These are phyloP conservation scores for Syngnathus scovelli DNA, from an alignment of 2,113 vertebrate species.

Conservation along the genomic window DNA sequence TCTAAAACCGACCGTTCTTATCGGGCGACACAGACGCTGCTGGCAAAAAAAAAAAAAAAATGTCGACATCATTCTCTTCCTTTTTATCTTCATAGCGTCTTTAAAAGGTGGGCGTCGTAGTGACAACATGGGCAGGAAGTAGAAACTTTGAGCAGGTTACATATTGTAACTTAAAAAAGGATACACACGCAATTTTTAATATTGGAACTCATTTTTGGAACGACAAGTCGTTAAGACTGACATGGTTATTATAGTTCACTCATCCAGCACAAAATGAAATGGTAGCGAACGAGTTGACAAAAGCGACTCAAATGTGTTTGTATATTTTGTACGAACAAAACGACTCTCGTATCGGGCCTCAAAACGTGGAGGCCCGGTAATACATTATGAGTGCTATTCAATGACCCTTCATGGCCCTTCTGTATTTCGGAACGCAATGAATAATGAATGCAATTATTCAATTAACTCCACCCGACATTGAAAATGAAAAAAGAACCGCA, in stretches of 20 bases:
- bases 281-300: too few species aligned
- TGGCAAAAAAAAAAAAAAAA: neutral
- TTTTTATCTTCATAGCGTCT: slow-evolving; percentile 1
- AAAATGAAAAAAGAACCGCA: slow-evolving; percentile 12
- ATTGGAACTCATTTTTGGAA: too few species aligned
- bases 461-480: slow-evolving; percentile 1
- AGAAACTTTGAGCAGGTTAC: slow-evolving; percentile 20
- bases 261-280: too few species aligned
- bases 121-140: slow-evolving; percentile 27
- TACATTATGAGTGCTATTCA: neutral
- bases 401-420: slow-evolving; percentile 8
- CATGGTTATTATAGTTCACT: too few species aligned
- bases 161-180: neutral
- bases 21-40: slow-evolving; percentile 50
- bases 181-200: neutral
- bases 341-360: neutral
- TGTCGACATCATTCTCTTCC: slow-evolving; percentile 23
- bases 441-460: slow-evolving; percentile 26
- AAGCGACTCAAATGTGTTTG: neutral
- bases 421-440: slow-evolving; percentile 11
- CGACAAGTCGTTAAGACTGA: too few species aligned
- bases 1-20: slow-evolving; percentile 48
- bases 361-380: neutral
- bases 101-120: slow-evolving; percentile 9
- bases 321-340: neutral